phyloP scores from a whole-genome alignment of 2,113 vertebrate species.

The Delphinus delphis region DNA sequence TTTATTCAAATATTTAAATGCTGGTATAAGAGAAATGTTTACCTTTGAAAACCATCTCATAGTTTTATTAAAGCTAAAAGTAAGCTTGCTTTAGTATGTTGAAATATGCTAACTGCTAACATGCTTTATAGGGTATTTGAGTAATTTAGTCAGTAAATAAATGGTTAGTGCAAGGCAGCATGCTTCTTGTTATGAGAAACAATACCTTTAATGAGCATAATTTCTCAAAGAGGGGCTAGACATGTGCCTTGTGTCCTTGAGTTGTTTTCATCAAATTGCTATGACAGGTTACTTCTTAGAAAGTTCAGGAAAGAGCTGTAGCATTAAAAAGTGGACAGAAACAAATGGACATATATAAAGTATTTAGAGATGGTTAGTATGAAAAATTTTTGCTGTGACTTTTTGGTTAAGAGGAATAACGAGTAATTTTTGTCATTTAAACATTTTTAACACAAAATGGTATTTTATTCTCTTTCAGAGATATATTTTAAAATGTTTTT shows the following conservation, averaged over 20 bases:
- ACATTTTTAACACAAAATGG: slow-evolving; percentile 27
- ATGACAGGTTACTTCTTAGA: background rate
- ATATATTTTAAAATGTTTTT: slow-evolving; percentile 10
- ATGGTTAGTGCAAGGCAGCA: background rate
- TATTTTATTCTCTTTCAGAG: slow-evolving; percentile 28
- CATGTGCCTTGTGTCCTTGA: background rate
- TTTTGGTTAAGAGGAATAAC: background rate
- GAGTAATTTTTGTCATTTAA: slow-evolving; percentile 4
- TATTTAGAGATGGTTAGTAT: slow-evolving; percentile 5
- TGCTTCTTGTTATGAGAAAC: background rate
- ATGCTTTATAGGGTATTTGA: slow-evolving; percentile 2
- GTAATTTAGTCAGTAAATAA: slow-evolving; percentile 26
- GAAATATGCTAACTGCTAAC: slow-evolving; percentile 20
- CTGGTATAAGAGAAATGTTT: slow-evolving; percentile 3
- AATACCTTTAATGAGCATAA: background rate
- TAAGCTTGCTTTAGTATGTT: background rate
- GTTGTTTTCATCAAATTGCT: background rate
- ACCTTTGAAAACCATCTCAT: slow-evolving; percentile 42
- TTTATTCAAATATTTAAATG: slow-evolving; percentile 11
- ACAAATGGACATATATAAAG: background rate
- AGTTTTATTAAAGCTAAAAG: background rate
- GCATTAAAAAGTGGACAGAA: background rate
- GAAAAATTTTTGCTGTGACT: slow-evolving; percentile 24
- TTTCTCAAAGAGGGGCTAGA: background rate
- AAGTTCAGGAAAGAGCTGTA: slow-evolving; percentile 16